A percentile compares a stretch with the other conserved stretches of the same genome.
Conservation (phyloP, 2,113 vertebrate genomes). For the Syngnathus scovelli region DNA sequence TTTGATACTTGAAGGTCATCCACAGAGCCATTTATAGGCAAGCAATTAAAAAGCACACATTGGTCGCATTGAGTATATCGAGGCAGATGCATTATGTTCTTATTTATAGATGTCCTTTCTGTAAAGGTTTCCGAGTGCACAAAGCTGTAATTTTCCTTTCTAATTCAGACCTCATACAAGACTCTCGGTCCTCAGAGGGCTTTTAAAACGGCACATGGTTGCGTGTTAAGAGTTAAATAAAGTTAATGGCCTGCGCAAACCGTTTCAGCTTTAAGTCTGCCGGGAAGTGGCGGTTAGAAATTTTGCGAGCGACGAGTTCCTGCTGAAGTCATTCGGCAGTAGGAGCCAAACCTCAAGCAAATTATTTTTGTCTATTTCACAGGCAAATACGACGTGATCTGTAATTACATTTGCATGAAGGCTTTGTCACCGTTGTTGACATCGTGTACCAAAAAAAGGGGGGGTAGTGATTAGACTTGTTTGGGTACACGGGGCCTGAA, state of each 20-base stretch:
- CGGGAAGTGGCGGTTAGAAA: conserved; percentile 41
- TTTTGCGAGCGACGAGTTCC: conserved; percentile 52
- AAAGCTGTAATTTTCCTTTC: background rate
- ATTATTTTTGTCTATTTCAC: conserved; percentile 52
- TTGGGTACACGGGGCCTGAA: conserved; percentile 10
- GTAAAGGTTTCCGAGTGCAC: background rate
- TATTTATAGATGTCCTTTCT: background rate
- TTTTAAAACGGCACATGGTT: conserved; percentile 29
- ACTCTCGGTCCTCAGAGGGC: conserved; percentile 29
- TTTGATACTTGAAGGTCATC: background rate
- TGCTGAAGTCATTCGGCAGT: conserved; percentile 51
- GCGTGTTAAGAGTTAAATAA: conserved; percentile 54
- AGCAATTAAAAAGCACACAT: background rate
- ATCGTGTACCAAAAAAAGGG: conserved; percentile 19
- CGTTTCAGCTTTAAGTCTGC: conserved; percentile 37
- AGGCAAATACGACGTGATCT: conserved; percentile 45
- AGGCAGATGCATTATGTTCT: background rate
- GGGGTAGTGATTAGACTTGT: conserved; percentile 9
- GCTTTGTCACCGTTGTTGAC: conserved; percentile 10
- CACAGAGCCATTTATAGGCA: background rate
- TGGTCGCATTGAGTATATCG: background rate
- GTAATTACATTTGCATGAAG: conserved; percentile 41
- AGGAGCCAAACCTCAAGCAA: conserved; percentile 38
- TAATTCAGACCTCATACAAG: conserved; percentile 32
- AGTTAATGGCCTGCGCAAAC: conserved; percentile 39